phyloP scores from a whole-genome alignment of 2,113 vertebrate genomes.

The Tachuris rubrigastra region DNA sequence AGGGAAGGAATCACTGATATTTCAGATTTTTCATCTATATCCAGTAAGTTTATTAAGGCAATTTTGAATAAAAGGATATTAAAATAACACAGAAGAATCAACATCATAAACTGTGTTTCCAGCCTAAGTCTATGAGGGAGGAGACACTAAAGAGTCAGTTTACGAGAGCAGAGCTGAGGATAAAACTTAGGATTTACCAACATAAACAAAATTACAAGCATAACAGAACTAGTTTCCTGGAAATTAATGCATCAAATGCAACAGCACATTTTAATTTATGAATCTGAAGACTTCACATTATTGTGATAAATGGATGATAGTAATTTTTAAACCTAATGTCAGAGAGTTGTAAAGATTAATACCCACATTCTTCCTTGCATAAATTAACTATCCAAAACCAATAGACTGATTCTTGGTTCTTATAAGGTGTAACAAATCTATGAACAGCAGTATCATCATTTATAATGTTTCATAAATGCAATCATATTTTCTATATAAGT shows the following conservation, averaged over 20 bases:
- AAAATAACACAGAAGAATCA: background rate
- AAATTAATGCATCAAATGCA: background rate
- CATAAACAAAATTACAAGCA: background rate
- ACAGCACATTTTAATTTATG: background rate
- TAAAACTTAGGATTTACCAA: background rate
- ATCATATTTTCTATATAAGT: background rate
- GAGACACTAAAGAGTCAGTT: background rate
- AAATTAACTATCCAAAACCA: background rate
- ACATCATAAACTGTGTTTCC: background rate
- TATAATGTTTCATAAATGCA: background rate
- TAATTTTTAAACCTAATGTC: background rate
- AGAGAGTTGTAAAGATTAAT: conserved; percentile 23
- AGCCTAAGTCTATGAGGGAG: background rate
- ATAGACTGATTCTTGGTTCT: background rate
- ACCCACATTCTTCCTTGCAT: background rate
- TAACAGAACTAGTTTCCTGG: background rate
- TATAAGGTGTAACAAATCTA: background rate
- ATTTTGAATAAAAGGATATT: background rate
- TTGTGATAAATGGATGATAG: background rate
- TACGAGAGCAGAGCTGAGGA: background rate
- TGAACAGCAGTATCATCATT: background rate
- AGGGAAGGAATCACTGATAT: background rate
- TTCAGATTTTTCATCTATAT: background rate
- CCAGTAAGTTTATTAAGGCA: background rate
- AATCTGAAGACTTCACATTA: background rate